Base-by-base conservation (phyloP, 2,888 invertebrate species). In the Camponotus fellah region DNA sequence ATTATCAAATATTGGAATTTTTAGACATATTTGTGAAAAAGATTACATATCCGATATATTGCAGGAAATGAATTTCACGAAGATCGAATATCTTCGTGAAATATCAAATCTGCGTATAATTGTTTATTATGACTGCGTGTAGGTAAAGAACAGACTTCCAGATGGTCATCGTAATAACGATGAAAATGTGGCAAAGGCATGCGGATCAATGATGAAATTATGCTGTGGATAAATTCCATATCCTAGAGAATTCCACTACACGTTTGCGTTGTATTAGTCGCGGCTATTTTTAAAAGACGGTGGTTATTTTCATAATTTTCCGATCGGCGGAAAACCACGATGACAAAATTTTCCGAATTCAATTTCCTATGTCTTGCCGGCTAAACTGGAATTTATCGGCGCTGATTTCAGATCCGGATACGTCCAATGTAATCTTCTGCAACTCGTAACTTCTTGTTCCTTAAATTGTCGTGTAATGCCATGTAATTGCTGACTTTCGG, bases 121-220 rank as follows among this genome's bases (percentile, higher is more conserved):
- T 64, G 21, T 76, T 76, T 21, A 53, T 37, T 65, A 65, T 3
- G 26, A 60, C 14, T 62, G 14, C 5, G 6, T 10, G n/a, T 14
- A n/a, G 6, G 40, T 66, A 43, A 34, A 69, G 14, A 58, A 79
- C 14, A 69, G 10, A 17, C 8, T 69, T 34, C 4, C 43, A 34
- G 34, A 69, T 40, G 32, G 32, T 17, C 9, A 79, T 34, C 58
- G 58, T 79, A 69, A 58, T 79, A 79, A 79, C 21, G 58, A 3
- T 12, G 17, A n/a, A 32, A 58, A 43, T 43, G 37, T 43, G 32
- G 32, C 40, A 56, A n/a, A 0, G 56, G 68, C 58, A 79, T 32
- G 12, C 58, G 9, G 58, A 58, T 60, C 58, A 58, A 79, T 69
- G 34, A 60, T 34, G 21, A 58, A 60, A 79, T 79, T 79, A 58